Percentiles rank a stretch among this genome's conserved stretches.
These are phyloP conservation scores for Anthoptus insignis DNA, from an alignment of 2,888 invertebrate species.

Conservation along the genomic window DNA sequence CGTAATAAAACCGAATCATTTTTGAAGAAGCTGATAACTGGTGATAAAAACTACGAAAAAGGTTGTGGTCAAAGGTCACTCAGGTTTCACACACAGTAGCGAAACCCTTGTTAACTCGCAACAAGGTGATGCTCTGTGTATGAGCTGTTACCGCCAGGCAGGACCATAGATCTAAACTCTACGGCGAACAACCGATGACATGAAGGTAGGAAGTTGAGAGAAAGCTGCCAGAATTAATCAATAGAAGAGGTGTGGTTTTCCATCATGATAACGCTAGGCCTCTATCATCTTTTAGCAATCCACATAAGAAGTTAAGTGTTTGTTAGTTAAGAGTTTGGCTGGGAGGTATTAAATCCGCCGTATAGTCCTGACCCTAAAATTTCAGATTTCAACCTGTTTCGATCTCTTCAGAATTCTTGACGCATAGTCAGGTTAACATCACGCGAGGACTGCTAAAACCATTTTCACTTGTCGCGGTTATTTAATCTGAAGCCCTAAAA, in stretches of 20 bases:
- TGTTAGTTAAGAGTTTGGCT: slow-evolving; percentile 41
- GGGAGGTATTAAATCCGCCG: slow-evolving; percentile 40
- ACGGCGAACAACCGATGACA: slow-evolving; percentile 57
- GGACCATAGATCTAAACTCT: no score
- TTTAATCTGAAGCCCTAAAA: not conserved
- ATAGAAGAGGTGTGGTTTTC: slow-evolving; percentile 26
- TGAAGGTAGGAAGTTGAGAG: slow-evolving; percentile 39
- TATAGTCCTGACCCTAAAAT: slow-evolving; percentile 42
- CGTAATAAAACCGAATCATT: no score
- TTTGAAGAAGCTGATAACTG: no score
- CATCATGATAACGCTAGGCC: slow-evolving; percentile 47
- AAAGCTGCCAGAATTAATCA: slow-evolving; percentile 22
- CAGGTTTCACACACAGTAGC: slow-evolving; percentile 48
- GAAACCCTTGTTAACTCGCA: no score
- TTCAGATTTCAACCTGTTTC: slow-evolving; percentile 36
- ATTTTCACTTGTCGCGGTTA: slow-evolving; percentile 1
- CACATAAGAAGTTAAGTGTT: slow-evolving; percentile 46
- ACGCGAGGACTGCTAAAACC: no score
- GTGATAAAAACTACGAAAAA: no score
- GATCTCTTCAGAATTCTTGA: slow-evolving; percentile 15
- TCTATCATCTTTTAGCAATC: slow-evolving; percentile 44
- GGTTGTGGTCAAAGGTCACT: slow-evolving; percentile 44
- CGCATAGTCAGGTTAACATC: slow-evolving; percentile 14
- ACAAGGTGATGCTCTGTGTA: no score
- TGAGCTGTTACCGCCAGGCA: no score